Conservation (phyloP, 2,113 vertebrate species). For the Mus pahari region DNA sequence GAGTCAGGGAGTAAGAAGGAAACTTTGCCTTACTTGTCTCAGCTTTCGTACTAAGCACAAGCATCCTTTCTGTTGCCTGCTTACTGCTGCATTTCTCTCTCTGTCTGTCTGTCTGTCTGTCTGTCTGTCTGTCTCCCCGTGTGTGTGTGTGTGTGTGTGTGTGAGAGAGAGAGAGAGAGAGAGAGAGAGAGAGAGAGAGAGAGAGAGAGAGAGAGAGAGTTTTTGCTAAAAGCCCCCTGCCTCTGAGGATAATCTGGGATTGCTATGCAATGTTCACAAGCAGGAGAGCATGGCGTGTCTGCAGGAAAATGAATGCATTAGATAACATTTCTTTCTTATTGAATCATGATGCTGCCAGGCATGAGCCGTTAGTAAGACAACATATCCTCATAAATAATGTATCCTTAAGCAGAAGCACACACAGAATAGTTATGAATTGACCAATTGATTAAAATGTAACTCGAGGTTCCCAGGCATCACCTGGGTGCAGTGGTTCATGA, state of each 20-base stretch:
- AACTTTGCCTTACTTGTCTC: background rate
- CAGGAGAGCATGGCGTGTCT: background rate
- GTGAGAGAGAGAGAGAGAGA: background rate
- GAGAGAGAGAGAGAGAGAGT: too few species aligned
- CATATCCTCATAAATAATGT: background rate
- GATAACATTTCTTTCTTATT: background rate
- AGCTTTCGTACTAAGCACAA: background rate
- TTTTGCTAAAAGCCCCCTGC: background rate
- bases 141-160: background rate
- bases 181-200: too few species aligned
- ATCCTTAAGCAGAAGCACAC: constrained; percentile 34
- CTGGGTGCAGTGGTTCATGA: background rate
- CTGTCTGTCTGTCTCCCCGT: too few species aligned
- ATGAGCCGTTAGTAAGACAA: background rate
- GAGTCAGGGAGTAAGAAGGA: background rate
- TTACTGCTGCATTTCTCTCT: background rate
- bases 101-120: too few species aligned
- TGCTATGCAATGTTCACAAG: background rate
- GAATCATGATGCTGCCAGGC: background rate
- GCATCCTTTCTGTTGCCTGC: background rate
- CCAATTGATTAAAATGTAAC: background rate
- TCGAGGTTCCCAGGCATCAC: background rate
- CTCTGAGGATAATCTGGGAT: background rate
- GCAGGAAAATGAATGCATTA: background rate
- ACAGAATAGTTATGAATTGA: background rate